phyloP scores from a whole-genome alignment of 2,113 vertebrate species.

The Ptyas mucosa region DNA sequence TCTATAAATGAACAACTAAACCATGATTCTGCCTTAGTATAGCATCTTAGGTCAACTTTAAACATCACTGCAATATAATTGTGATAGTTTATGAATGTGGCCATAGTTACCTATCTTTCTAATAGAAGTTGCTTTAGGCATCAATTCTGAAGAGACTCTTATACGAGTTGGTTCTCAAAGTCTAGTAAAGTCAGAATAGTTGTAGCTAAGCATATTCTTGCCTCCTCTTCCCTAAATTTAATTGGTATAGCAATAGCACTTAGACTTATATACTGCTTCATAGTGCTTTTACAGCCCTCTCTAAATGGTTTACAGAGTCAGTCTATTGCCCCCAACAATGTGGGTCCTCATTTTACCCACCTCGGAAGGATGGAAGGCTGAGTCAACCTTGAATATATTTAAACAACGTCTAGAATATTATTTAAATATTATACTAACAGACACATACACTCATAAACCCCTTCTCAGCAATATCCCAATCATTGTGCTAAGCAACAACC shows the following conservation, averaged over 20 bases:
- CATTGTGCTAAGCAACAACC: accelerated
- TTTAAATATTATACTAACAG: neutral
- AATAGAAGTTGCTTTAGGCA: neutral
- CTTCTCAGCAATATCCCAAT: accelerated
- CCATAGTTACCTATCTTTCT: neutral
- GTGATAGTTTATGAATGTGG: neutral
- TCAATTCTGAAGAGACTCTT: neutral
- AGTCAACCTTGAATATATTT: no score
- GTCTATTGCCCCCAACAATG: no score
- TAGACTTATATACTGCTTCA: no score
- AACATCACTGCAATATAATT: neutral
- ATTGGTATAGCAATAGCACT: neutral
- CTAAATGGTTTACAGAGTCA: no score
- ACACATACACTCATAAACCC: neutral
- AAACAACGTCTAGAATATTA: accelerated
- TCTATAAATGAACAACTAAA: neutral
- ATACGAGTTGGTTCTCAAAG: neutral
- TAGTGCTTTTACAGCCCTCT: no score
- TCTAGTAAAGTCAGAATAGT: neutral
- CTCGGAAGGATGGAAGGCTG: no score
- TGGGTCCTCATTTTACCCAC: no score
- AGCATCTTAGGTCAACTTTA: neutral
- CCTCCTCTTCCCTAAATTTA: neutral
- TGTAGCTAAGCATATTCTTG: neutral
- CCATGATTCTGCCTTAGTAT: neutral